A percentile compares a stretch with the other conserved stretches of the same genome.
phyloP scores from a whole-genome alignment of 2,797 vertebrate genomes.

The Botia kubotai region DNA sequence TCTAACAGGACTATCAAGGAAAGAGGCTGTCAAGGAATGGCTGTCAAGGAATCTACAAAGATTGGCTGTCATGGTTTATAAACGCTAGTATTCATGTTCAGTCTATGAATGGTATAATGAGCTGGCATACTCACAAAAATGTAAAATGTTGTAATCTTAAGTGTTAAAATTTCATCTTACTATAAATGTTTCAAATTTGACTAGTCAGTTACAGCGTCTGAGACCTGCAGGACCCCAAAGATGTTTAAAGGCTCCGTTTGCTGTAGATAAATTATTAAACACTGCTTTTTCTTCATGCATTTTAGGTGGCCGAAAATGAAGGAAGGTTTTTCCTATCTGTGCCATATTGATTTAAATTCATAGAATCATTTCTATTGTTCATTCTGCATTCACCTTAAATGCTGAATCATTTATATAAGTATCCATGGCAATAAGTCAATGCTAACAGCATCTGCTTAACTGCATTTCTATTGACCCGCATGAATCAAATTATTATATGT shows the following conservation, averaged over 20 bases:
- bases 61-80: too few species aligned
- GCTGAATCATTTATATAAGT: slow-evolving; percentile 39
- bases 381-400: slow-evolving; percentile 19
- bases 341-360: slow-evolving; percentile 25
- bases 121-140: too few species aligned
- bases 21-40: too few species aligned
- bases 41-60: too few species aligned
- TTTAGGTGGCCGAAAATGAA: slow-evolving; percentile 3
- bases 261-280: not conserved
- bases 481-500: slow-evolving; percentile 28
- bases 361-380: slow-evolving; percentile 35
- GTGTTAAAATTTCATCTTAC: not conserved
- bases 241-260: not conserved
- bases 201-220: not conserved
- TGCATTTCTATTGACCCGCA: slow-evolving; percentile 54
- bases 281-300: not conserved
- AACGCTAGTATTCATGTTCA: too few species aligned
- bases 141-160: too few species aligned
- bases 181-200: not conserved
- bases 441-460: slow-evolving; percentile 26
- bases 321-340: not conserved
- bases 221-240: not conserved
- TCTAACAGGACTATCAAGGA: too few species aligned
- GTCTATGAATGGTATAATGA: too few species aligned
- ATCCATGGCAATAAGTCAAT: slow-evolving; percentile 45